Evolutionary conservation across 30 jellyfish, hydroid and myxozoan species (phyloP).

Genomic region (Hydractinia echinata): DNA sequence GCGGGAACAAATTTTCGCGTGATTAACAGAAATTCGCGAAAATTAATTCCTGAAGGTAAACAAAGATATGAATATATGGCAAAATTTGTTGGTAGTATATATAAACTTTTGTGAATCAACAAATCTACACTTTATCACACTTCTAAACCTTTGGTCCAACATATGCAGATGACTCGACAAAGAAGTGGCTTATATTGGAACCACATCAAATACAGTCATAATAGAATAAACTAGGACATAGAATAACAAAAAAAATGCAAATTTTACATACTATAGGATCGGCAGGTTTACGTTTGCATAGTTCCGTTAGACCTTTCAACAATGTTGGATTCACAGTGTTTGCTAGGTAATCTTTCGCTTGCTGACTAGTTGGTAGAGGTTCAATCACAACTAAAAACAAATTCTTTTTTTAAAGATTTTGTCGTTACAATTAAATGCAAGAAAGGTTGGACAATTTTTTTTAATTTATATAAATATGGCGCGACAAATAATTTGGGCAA

Average conservation of each 20-base stretch:
- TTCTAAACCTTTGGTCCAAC: too few species aligned
- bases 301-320: slow-evolving; percentile 70
- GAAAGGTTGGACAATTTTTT: too few species aligned
- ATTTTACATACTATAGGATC: slow-evolving; percentile 65
- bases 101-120: too few species aligned
- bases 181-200: background rate
- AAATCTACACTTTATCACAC: too few species aligned
- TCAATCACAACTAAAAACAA: slow-evolving; percentile 59
- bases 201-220: background rate
- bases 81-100: too few species aligned
- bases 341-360: slow-evolving; percentile 66
- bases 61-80: too few species aligned
- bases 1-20: too few species aligned
- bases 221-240: background rate
- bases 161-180: too few species aligned
- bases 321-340: slow-evolving; percentile 84
- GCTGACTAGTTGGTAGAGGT: slow-evolving; percentile 69
- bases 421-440: background rate
- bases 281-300: slow-evolving; percentile 73
- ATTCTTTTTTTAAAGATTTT: background rate
- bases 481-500: too few species aligned
- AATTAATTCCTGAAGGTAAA: too few species aligned
- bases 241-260: background rate
- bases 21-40: too few species aligned
- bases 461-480: too few species aligned